phyloP scores from a whole-genome alignment of 2,888 invertebrate species.

The Dryobota labecula region DNA sequence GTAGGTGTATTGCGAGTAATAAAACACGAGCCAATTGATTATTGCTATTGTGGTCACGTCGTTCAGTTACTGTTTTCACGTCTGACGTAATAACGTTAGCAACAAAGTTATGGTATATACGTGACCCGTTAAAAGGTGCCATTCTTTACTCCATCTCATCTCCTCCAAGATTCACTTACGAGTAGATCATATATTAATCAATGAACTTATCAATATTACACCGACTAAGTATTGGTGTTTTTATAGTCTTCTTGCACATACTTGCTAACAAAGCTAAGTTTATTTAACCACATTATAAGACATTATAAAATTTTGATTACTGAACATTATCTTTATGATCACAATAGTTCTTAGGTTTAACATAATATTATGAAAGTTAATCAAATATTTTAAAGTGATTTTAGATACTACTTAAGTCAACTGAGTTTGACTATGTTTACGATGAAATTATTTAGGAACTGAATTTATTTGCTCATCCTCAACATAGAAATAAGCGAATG shows the following conservation, averaged over 20 bases:
- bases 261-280: neutral
- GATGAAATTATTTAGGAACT: slow-evolving; percentile 2
- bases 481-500: slow-evolving; percentile 69
- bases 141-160: slow-evolving; percentile 71
- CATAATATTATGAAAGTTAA: neutral
- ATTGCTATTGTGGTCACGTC: slow-evolving; percentile 89
- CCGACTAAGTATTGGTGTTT: neutral
- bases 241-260: neutral
- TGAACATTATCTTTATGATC: neutral
- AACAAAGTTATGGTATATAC: slow-evolving; percentile 88
- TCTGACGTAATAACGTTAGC: slow-evolving; percentile 89
- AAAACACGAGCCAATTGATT: slow-evolving; percentile 88
- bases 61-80: slow-evolving; percentile 90
- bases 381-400: neutral
- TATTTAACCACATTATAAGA: neutral
- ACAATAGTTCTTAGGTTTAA: neutral
- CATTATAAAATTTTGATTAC: neutral
- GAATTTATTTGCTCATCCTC: slow-evolving; percentile 10
- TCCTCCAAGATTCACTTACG: slow-evolving; percentile 57
- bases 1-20: slow-evolving; percentile 78
- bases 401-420: neutral
- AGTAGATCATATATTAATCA: slow-evolving; percentile 50
- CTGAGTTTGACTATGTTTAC: neutral
- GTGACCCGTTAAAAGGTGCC: slow-evolving; percentile 82
- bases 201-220: slow-evolving; percentile 26